These are phyloP conservation scores for Parus major DNA, from an alignment of 2,113 vertebrate species.

Conservation along the genomic window DNA sequence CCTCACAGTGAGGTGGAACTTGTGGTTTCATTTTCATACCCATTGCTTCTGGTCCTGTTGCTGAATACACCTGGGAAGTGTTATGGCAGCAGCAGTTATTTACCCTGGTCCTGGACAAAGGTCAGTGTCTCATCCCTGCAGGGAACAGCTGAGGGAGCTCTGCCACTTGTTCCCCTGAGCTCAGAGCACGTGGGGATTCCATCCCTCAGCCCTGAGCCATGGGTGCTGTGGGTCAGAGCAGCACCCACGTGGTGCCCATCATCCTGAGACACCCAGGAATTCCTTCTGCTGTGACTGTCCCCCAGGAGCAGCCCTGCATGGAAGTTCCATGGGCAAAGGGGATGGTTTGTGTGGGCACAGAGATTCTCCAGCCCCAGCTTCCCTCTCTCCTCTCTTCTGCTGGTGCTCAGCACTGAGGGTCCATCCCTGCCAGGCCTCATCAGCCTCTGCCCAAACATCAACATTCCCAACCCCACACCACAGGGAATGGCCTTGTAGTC, in stretches of 20 bases:
- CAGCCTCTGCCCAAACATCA: not conserved
- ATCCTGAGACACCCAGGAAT: rapidly evolving
- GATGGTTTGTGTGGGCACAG: not conserved
- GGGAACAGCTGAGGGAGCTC: not conserved
- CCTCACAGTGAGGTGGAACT: not conserved
- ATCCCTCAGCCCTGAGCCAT: rapidly evolving
- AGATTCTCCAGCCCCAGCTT: too few species aligned
- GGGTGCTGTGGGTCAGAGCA: not conserved
- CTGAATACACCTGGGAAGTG: not conserved
- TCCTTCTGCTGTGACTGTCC: not conserved
- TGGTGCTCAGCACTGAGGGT: not conserved
- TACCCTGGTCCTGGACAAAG: not conserved
- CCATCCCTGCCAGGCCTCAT: not conserved
- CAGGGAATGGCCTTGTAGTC: not conserved
- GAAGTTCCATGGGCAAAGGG: rapidly evolving
- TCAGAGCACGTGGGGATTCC: rapidly evolving
- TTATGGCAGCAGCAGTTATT: not conserved
- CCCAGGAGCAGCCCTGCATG: not conserved
- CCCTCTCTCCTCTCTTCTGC: not conserved
- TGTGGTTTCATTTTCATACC: not conserved
- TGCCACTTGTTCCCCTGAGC: not conserved
- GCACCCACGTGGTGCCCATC: rapidly evolving
- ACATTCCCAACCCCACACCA: rapidly evolving
- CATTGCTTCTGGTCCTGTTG: rapidly evolving
- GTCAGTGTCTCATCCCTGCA: not conserved